Evolutionary conservation across 2,888 invertebrate species (phyloP), one percentile per base, ranked within the genome.

Genomic region (Steinernema carpocapsae): DNA sequence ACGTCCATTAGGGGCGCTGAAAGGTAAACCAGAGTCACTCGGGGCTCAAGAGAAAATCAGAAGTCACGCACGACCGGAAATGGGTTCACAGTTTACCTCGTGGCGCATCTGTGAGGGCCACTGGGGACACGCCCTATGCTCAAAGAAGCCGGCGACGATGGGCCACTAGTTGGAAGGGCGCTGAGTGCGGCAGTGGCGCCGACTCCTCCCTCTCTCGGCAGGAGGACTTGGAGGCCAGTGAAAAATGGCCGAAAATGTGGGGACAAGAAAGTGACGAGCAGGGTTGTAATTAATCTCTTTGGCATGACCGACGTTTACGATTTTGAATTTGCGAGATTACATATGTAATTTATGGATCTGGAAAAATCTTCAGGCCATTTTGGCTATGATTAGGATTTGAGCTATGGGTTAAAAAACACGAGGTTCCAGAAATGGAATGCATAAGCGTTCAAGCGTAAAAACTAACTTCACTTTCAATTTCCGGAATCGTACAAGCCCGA

Each of bases 161-260:
- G 64, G 64, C 64, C 64, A 64, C 64, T 64, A 64, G 64, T 64
- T 64, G 64, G 19, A 19, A 64, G 32, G 26, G 64, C 17, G 64
- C 64, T n/a, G n/a, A 48, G 17, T 17, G 17, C 14, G 48, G 19
- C 19, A 19, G 48, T 32, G 22, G 52, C 37, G 32, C 3, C 12
- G 17, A 19, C 64, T 32, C 64, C 64, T 64, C 64, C 64, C 32
- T 29, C 64, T 37, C 64, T 17, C 64, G 37, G 32, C 17, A 29
- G 12, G 4, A 3, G 37, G 37, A 37, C 37, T 37, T 37, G 37
- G 37, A 37, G 37, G 17, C 26, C 32, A 12, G 64, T 64, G 64
- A 64, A 64, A 64, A 64, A 64, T 64, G 64, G 64, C 64, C 64
- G 64, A 64, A 64, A 64, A 32, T 52, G 52, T 64, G 64, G 32